A percentile compares a stretch with the other conserved stretches of the same genome.
Conservation (phyloP, 1,140 invertebrate genomes). For the Drosophila albomicans region DNA sequence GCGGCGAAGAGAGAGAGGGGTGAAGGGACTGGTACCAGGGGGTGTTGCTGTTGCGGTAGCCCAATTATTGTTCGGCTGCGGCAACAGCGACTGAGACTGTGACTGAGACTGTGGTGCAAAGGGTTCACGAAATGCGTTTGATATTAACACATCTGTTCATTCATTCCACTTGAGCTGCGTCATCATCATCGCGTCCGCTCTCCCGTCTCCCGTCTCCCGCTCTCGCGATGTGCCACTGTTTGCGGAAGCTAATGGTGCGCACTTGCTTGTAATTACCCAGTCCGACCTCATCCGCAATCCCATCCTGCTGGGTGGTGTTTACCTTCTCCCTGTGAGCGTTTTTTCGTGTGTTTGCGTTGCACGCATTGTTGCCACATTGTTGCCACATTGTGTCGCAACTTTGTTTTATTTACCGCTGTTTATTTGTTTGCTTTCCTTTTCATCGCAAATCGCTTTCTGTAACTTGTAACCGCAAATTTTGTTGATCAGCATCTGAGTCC, state of each 20-base stretch:
- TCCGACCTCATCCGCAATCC: slow-evolving; percentile 23
- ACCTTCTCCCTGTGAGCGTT: slow-evolving; percentile 28
- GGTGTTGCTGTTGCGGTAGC: slow-evolving; percentile 80
- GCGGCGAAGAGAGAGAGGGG: neutral
- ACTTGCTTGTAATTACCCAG: slow-evolving; percentile 80
- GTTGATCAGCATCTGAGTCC: slow-evolving; percentile 7
- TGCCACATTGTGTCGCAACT: slow-evolving; percentile 63
- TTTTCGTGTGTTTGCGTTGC: slow-evolving; percentile 10
- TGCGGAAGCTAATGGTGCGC: slow-evolving; percentile 84
- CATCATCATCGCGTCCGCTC: slow-evolving; percentile 33
- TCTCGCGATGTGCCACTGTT: slow-evolving; percentile 54
- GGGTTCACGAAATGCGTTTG: slow-evolving; percentile 81
- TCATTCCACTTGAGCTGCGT: slow-evolving; percentile 82
- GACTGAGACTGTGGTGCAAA: slow-evolving; percentile 43
- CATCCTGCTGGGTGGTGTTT: slow-evolving; percentile 52
- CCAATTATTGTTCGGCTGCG: slow-evolving; percentile 71
- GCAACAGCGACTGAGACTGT: neutral
- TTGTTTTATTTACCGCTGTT: slow-evolving; percentile 58
- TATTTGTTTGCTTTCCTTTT: slow-evolving; percentile 72
- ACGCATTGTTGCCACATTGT: slow-evolving; percentile 68
- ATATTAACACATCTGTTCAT: slow-evolving; percentile 84
- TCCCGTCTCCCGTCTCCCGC: slow-evolving; percentile 5
- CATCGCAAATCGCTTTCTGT: slow-evolving; percentile 74
- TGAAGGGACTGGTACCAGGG: slow-evolving; percentile 9
- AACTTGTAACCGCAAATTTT: slow-evolving; percentile 71